Evolutionary conservation across 2,797 vertebrate genomes (phyloP), one percentile per base, ranked within the genome.

Genomic region (Gobionotothen gibberifrons): DNA sequence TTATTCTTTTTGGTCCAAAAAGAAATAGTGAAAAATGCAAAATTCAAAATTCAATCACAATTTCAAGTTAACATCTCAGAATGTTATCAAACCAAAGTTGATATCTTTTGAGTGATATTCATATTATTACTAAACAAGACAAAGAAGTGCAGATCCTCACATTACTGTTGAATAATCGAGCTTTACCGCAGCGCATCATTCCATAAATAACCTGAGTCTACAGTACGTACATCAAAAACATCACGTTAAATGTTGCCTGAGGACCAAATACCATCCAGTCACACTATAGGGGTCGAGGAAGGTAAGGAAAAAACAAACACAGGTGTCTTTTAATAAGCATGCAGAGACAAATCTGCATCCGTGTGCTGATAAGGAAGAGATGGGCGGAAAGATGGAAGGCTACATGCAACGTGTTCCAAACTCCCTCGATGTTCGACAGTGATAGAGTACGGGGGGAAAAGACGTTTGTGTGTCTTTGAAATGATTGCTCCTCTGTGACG

Each of bases 321-420:
- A 21, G 64, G 42, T 9, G 0, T 76, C n/a, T 79, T 66, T 74
- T 82, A 85, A 89, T 81, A 77, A 86, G 74, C 65, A 9, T 59
- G 62, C 52, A 52, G 65, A 81, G 76, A 80, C 65, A 69, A 66
- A 87, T 63, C 65, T 54, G 79, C 62, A 82, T 84, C 81, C n/a
- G 40, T 56, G 65, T 60, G 56, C 81, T 76, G 90, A 92, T 88
- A 86, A 88, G 81, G 74, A 76, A 29, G 67, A 73, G 64, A 84
- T 58, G 71, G 81, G 57, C 81, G 55, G 62, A 55, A 67, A 83
- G 82, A 89, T 81, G 73, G 81, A 84, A 48, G 71, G 39, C 78
- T 60, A 78, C 80, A 26, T 26, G 22, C 22, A 26, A 4, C 22
- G 22, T 26, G 3, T 26, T 26, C 22, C 22, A 26, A 26, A 26